Percentiles rank a stretch among this genome's conserved stretches.
Conservation (phyloP, 1,140 invertebrate genomes). For the Sitobion miscanthi region DNA sequence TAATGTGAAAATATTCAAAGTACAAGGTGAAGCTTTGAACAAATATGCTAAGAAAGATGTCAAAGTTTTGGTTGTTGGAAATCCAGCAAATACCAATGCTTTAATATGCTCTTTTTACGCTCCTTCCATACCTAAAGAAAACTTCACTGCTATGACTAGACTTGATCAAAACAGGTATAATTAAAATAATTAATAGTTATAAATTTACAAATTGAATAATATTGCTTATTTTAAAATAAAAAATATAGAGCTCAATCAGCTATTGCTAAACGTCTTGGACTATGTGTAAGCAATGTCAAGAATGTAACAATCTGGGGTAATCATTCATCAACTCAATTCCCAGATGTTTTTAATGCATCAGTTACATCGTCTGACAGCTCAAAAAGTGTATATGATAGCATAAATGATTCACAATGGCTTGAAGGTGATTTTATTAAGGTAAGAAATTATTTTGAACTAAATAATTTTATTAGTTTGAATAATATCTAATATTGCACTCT, state of each 20-base stretch:
- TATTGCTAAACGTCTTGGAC: constrained; percentile 59
- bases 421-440: constrained; percentile 80
- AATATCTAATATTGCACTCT: background rate
- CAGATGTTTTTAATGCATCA: constrained; percentile 88
- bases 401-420: constrained; percentile 85
- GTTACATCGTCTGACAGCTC: constrained; percentile 67
- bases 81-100: constrained; percentile 99
- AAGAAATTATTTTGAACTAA: constrained; percentile 52
- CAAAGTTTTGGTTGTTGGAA: constrained; percentile 97
- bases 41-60: constrained; percentile 93
- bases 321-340: constrained; percentile 98
- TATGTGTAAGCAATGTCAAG: constrained; percentile 62
- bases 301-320: constrained; percentile 99
- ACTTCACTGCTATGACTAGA: constrained; percentile 98
- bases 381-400: constrained; percentile 70
- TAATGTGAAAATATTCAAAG: constrained; percentile 99
- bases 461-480: background rate
- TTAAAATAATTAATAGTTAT: background rate
- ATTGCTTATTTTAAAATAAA: constrained; percentile 17
- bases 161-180: constrained; percentile 91
- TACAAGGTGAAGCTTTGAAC: constrained; percentile 90
- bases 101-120: constrained; percentile 95
- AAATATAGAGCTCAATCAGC: constrained; percentile 59
- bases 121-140: constrained; percentile 95
- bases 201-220: background rate